A percentile compares a stretch with the other conserved stretches of the same genome.
These are phyloP conservation scores for Drosophila mauritiana DNA, from an alignment of 1,140 invertebrate genomes.

Conservation along the genomic window DNA sequence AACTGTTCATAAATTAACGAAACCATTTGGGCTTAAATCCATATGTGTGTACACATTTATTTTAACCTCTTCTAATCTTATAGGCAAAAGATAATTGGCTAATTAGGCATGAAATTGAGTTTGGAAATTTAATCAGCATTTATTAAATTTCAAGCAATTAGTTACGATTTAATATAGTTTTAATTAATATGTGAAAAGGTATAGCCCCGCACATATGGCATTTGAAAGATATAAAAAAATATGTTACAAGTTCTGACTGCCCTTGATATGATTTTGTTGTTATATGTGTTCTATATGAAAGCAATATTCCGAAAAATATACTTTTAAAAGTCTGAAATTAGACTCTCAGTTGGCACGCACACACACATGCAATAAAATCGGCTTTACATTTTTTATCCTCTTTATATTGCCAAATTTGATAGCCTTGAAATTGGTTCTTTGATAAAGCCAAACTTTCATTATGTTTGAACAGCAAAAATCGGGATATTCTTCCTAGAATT, in stretches of 20 bases:
- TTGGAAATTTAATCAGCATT: neutral
- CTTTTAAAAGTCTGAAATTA: no score
- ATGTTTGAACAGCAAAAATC: constrained; percentile 1
- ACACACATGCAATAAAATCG: constrained; percentile 11
- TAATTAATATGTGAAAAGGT: neutral
- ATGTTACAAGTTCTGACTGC: neutral
- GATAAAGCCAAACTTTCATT: constrained; percentile 3
- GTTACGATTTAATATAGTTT: no score
- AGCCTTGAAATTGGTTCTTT: neutral
- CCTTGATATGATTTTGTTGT: no score
- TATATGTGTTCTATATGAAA: no score
- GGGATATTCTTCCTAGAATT: constrained; percentile 4
- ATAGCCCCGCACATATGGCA: neutral
- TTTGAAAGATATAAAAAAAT: neutral
- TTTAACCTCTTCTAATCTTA: neutral
- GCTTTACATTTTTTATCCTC: neutral
- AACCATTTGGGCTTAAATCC: neutral
- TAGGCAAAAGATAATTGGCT: neutral
- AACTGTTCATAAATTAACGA: neutral
- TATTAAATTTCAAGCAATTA: constrained; percentile 2
- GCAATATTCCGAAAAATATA: no score
- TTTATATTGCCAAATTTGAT: constrained; percentile 1
- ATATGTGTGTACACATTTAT: no score
- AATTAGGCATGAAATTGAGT: neutral
- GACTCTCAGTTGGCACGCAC: neutral